These are phyloP conservation scores for Colletes collaris DNA, from an alignment of 2,888 invertebrate species.

Conservation along the genomic window DNA sequence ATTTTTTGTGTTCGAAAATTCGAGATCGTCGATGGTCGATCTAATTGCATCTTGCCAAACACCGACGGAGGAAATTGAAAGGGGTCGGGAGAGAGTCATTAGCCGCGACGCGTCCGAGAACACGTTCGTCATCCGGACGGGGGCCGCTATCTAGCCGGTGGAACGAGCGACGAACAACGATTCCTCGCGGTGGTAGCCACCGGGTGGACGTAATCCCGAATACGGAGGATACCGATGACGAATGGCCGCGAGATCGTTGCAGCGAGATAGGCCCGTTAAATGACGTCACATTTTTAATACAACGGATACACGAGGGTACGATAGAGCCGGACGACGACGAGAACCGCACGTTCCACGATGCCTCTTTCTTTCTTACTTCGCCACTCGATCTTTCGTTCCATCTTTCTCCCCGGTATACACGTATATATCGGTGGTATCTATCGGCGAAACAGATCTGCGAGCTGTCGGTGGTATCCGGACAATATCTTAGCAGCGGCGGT, in stretches of 20 bases:
- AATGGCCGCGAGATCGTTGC: slow-evolving; percentile 66
- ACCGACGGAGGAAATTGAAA: not conserved
- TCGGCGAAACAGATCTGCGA: slow-evolving; percentile 75
- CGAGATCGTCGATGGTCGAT: no score
- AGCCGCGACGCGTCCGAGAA: slow-evolving; percentile 38
- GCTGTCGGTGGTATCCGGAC: slow-evolving; percentile 74
- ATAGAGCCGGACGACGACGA: slow-evolving; percentile 45
- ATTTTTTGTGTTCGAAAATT: no score
- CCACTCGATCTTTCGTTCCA: slow-evolving; percentile 58
- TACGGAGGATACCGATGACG: slow-evolving; percentile 69
- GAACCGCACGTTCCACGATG: slow-evolving; percentile 37
- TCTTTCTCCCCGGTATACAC: slow-evolving; percentile 55
- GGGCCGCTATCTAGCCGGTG: slow-evolving; percentile 26
- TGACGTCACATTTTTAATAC: slow-evolving; percentile 76
- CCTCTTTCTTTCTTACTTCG: slow-evolving; percentile 36
- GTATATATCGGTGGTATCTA: slow-evolving; percentile 72
- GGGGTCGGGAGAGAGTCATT: slow-evolving; percentile 48
- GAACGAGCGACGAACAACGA: slow-evolving; percentile 38
- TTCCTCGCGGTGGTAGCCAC: slow-evolving; percentile 52
- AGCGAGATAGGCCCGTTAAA: slow-evolving; percentile 72
- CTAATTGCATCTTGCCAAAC: no score
- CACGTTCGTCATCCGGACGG: slow-evolving; percentile 30
- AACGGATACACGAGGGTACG: slow-evolving; percentile 60
- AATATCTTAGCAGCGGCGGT: slow-evolving; percentile 71
- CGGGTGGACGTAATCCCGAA: slow-evolving; percentile 66